Conservation (phyloP, 2,113 vertebrate genomes). For the Odontesthes bonariensis region DNA sequence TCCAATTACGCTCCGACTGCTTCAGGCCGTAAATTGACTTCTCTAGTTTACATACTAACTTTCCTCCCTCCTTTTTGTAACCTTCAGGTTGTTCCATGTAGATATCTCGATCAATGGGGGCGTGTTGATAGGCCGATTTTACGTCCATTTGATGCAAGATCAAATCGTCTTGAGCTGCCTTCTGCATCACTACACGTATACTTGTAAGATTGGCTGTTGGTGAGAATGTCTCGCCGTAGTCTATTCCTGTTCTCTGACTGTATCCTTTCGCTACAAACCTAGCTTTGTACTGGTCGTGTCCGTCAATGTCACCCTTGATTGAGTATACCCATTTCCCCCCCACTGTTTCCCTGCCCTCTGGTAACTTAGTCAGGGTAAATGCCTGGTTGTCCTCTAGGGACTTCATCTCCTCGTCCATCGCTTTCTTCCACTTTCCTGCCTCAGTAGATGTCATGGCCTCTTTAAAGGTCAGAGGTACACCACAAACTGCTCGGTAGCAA, state of each 20-base stretch:
- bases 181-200: background rate
- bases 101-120: background rate
- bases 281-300: background rate
- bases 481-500: too few species aligned
- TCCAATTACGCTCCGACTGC: background rate
- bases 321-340: background rate
- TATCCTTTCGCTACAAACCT: background rate
- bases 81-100: too few species aligned
- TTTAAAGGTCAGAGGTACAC: too few species aligned
- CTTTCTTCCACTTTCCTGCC: too few species aligned
- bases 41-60: background rate
- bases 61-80: background rate
- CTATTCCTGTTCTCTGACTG: background rate
- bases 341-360: background rate
- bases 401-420: too few species aligned
- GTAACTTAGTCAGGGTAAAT: background rate
- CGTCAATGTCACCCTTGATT: background rate
- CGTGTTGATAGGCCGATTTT: background rate
- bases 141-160: background rate
- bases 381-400: background rate
- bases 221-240: background rate
- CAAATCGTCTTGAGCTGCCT: too few species aligned
- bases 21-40: background rate
- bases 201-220: background rate
- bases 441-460: too few species aligned